These are phyloP conservation scores for Rhyacophila evoluta DNA, from an alignment of 2,888 invertebrate genomes.

Conservation along the genomic window DNA sequence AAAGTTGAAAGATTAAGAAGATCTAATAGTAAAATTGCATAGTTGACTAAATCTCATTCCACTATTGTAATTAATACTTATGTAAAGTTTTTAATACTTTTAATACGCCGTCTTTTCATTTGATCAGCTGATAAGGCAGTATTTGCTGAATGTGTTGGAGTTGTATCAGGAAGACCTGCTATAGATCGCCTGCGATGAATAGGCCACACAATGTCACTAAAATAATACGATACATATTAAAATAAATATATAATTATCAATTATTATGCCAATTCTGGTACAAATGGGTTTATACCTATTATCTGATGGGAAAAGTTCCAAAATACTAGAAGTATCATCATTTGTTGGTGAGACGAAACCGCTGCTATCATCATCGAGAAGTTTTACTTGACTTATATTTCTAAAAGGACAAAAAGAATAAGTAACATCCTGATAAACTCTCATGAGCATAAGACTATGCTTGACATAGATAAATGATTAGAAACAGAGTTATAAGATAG, in stretches of 20 bases:
- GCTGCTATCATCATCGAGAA: conserved; percentile 49
- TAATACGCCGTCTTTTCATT: conserved; percentile 36
- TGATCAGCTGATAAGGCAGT: conserved; percentile 49
- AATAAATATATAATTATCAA: too few species aligned
- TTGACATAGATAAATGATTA: too few species aligned
- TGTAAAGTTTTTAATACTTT: conserved; percentile 29
- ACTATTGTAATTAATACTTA: background rate
- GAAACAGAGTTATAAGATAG: too few species aligned
- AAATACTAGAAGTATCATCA: conserved; percentile 40
- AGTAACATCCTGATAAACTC: too few species aligned
- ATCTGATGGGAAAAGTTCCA: conserved; percentile 27
- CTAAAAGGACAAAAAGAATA: too few species aligned
- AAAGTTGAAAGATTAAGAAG: too few species aligned
- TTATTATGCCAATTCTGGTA: too few species aligned
- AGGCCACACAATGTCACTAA: conserved; percentile 32
- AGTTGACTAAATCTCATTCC: too few species aligned
- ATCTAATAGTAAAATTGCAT: too few species aligned
- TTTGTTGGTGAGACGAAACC: conserved; percentile 51
- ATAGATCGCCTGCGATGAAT: conserved; percentile 44
- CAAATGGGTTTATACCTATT: conserved; percentile 33
- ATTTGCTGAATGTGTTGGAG: background rate
- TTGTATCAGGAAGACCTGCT: conserved; percentile 36
- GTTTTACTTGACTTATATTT: conserved; percentile 26
- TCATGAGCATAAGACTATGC: too few species aligned
- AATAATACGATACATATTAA: conserved; percentile 8